Base-by-base conservation (phyloP, 23 tunicate species). In the Corella eumyota region DNA sequence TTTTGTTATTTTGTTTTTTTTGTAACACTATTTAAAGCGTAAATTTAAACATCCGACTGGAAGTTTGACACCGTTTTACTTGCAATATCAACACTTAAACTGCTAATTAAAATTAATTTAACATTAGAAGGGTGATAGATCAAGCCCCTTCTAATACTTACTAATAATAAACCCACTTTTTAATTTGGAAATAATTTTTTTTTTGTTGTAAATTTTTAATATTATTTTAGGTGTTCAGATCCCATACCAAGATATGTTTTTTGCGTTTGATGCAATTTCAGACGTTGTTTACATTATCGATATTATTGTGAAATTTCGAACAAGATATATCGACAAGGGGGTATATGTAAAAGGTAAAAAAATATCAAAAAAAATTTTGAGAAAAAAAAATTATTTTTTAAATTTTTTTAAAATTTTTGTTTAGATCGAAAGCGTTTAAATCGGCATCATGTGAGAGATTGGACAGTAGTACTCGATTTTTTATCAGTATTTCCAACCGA, bases 401-500 rank as follows among this genome's bases (percentile, higher is more conserved):
- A 11, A 9, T 40, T 40, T 9, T n/a, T n/a, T n/a, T n/a, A n/a
- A n/a, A n/a, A n/a, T n/a, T n/a, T n/a, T n/a, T n/a, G n/a, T n/a
- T n/a, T 19, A 51, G 57, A 51, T 51, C 23, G 23, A n/a, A 25
- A 51, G 21, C 22, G 20, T 6, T 25, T 75, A 25, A 61, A 49
- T 34, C 76, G 67, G 6, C 66, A 69, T 27, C 83, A 75, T 51
- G 59, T 55, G 31, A 52, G 69, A 45, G 63, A 69, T 46, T 75
- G 83, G 94, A 76, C 83, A 21, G 20, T 76, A 19, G 19, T 84
- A 30, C 50, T 84, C 49, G 94, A 84, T 57, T 37, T 84, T 34
- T 40, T 75, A 2, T 72, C 94, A 20, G 55, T 84, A 5, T 66
- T 84, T 63, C 94, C 94, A 17, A 73, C 94, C 26, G 94, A 84